Evolutionary conservation across 2,888 invertebrate genomes (phyloP), one percentile per base, ranked within the genome.

Genomic region (Orthosia gracilis): DNA sequence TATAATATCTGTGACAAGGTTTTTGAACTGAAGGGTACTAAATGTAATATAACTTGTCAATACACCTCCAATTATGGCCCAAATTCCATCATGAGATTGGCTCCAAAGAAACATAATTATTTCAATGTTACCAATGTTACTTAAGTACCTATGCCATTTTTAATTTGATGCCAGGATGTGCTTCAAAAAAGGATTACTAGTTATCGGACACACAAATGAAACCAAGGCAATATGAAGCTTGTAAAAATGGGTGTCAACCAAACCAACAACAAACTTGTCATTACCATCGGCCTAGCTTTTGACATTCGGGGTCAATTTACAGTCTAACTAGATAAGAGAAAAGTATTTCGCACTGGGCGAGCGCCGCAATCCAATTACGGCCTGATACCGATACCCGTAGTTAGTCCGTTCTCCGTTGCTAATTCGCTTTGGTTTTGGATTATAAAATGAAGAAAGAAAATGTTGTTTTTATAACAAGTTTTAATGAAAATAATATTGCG

Each of bases 341-440:
- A 62, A 65, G 72, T 78, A 73, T 77, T 57, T 77, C 50, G 52
- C 65, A 61, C 50, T 23, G 73, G 47, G 47, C 62, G 65, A 15
- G 4, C 61, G 62, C 57, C 47, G 40, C 49, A 67, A 69, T 73
- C 69, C 58, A 68, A 72, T 73, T 81, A 66, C 17, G 4, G n/a
- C 5, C 26, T 18, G 45, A 59, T 67, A 68, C 55, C 71, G 63
- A 71, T 70, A 66, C 65, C 45, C 31, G 45, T 69, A 63, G 73
- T 69, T 69, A 75, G 57, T 45, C 47, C 55, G 57, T 50, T 61
- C 49, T 45, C 47, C 55, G 57, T 50, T 61, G 49, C 62, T 80
- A 76, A 80, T 80, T 79, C 73, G 62, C 40, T 66, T 78, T 79
- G 57, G 23, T 73, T 79, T 73, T 57, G 18, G 21, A 58, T 68